Evolutionary conservation across 2,888 invertebrate species (phyloP).

Genomic region (Reticulitermes lucifugus): DNA sequence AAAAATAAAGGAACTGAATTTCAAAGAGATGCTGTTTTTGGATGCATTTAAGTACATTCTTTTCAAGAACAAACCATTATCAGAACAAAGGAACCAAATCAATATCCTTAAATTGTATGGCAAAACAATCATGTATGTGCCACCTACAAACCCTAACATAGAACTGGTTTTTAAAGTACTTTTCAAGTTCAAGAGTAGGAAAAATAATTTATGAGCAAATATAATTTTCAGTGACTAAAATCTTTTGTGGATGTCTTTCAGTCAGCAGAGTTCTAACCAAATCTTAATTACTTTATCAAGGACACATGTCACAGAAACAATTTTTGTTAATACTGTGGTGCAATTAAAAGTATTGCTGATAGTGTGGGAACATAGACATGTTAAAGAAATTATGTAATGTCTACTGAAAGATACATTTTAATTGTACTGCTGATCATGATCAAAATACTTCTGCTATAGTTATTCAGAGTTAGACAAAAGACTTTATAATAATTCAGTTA

Average conservation of each 20-base stretch:
- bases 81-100: too few relatives aligned
- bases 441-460: not conserved
- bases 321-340: not conserved
- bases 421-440: not conserved
- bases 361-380: not conserved
- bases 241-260: not conserved
- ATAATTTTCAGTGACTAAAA: not conserved
- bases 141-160: not conserved
- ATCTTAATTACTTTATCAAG: not conserved
- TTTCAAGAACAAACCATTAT: too few relatives aligned
- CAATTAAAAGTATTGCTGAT: not conserved
- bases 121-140: not conserved
- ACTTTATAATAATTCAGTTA: not conserved
- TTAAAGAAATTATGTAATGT: not conserved
- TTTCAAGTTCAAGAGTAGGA: not conserved
- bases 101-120: not conserved
- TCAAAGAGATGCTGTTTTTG: not conserved
- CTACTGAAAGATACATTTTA: not conserved
- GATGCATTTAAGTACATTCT: not conserved
- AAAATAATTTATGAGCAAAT: not conserved
- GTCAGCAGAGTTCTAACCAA: not conserved
- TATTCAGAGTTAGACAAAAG: not conserved
- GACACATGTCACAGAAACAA: not conserved
- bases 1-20: not conserved
- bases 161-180: not conserved